Percentiles rank a stretch among this genome's conserved stretches.
Evolutionary conservation across 2,888 invertebrate species (phyloP).

Genomic region (Norana najaformis): DNA sequence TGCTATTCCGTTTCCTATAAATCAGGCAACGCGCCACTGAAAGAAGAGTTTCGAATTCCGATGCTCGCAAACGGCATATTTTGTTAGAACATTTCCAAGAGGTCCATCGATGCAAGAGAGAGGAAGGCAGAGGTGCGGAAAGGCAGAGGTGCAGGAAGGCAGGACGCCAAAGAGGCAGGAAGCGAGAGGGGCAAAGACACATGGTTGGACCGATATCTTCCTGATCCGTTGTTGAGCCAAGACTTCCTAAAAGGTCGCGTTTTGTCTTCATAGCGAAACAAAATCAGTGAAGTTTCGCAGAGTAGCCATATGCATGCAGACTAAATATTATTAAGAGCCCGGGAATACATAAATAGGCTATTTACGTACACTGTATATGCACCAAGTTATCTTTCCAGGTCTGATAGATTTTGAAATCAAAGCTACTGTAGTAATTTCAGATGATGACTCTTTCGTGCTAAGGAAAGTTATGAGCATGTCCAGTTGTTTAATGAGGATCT

Average conservation of each 20-base stretch:
- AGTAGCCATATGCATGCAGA: neutral
- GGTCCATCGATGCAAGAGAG: neutral
- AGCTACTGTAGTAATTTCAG: too few species aligned
- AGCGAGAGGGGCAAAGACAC: neutral
- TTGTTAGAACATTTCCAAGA: neutral
- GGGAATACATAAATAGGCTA: too few species aligned
- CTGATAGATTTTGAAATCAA: neutral
- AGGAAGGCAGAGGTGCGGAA: neutral
- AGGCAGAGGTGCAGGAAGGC: neutral
- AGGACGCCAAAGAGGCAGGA: neutral
- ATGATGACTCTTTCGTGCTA: too few species aligned
- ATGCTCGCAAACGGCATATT: neutral
- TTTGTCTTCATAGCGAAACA: neutral
- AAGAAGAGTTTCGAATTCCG: neutral
- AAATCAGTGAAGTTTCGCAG: neutral
- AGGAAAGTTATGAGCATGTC: neutral
- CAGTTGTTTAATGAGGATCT: neutral
- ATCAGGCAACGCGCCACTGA: neutral
- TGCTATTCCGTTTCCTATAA: neutral
- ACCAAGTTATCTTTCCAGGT: neutral
- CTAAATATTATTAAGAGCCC: too few species aligned
- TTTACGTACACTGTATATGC: neutral
- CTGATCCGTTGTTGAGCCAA: neutral
- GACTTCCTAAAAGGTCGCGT: neutral
- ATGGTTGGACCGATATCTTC: neutral